These are phyloP conservation scores for Lissonota sp. DNA, from an alignment of 2,888 invertebrate genomes.

Conservation along the genomic window DNA sequence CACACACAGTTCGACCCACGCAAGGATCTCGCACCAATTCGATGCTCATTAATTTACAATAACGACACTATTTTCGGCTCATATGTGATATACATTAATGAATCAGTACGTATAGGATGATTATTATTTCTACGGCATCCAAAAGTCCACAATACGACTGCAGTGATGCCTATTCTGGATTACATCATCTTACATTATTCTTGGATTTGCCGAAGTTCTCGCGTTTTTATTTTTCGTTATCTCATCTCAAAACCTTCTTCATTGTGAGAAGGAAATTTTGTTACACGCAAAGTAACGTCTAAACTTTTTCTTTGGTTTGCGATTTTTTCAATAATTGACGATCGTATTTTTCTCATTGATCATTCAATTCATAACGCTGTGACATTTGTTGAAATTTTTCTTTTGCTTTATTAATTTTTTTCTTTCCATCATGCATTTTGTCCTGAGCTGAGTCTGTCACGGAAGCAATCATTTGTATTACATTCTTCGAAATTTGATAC, in stretches of 20 bases:
- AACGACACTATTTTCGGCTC: constrained; percentile 37
- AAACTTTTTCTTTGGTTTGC: constrained; percentile 4
- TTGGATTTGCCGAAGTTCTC: constrained; percentile 44
- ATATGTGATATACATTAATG: constrained; percentile 34
- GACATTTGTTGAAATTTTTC: constrained; percentile 32
- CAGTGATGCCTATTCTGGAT: constrained; percentile 84
- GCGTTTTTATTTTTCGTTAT: constrained; percentile 30
- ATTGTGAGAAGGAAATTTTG: constrained; percentile 10
- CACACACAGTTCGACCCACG: constrained; percentile 67
- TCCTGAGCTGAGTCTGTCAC: constrained; percentile 43
- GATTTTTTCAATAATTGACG: constrained; percentile 29
- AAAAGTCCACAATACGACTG: constrained; percentile 84
- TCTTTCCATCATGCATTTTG: constrained; percentile 21
- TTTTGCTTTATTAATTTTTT: constrained; percentile 9
- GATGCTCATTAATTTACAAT: constrained; percentile 1
- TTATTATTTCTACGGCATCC: constrained; percentile 80
- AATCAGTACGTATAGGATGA: constrained; percentile 43
- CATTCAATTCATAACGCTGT: constrained; percentile 18
- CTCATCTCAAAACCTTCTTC: constrained; percentile 31
- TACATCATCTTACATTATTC: constrained; percentile 71
- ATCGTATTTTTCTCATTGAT: constrained; percentile 7
- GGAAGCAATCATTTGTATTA: constrained; percentile 6
- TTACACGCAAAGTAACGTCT: constrained; percentile 6
- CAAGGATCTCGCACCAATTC: constrained; percentile 39
- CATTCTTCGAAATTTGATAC: not conserved